A percentile compares a stretch with the other conserved stretches of the same genome.
phyloP scores from a whole-genome alignment of 2,797 vertebrate genomes.

The Fistularia tabacaria region DNA sequence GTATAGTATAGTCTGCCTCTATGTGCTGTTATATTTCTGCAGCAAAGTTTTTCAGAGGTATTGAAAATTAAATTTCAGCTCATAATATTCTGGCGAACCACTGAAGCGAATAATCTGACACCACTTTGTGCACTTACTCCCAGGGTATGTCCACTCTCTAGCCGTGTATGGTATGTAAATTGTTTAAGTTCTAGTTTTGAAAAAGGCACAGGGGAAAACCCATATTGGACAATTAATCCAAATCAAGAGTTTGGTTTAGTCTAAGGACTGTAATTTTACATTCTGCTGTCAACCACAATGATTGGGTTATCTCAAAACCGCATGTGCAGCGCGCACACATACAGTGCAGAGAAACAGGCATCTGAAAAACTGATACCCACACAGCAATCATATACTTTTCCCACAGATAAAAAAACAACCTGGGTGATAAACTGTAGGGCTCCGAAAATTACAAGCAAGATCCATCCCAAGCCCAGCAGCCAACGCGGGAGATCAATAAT shows the following conservation, averaged over 20 bases:
- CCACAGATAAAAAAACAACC: slow-evolving; percentile 39
- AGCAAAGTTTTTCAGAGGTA: too few species aligned
- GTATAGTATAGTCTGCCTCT: too few species aligned
- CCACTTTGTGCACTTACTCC: too few species aligned
- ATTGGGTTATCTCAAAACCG: slow-evolving; percentile 15
- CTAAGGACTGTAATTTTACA: slow-evolving; percentile 23
- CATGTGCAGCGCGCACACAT: neutral
- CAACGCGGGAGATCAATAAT: slow-evolving; percentile 66
- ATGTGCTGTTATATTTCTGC: too few species aligned
- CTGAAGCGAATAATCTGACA: too few species aligned
- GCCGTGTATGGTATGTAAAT: too few species aligned
- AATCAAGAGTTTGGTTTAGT: slow-evolving; percentile 34
- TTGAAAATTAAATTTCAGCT: too few species aligned
- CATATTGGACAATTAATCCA: slow-evolving; percentile 4
- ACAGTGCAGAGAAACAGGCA: slow-evolving; percentile 3
- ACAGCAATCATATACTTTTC: slow-evolving; percentile 21
- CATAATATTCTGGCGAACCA: too few species aligned
- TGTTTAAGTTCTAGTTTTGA: neutral
- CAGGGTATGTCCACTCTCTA: neutral
- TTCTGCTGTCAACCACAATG: slow-evolving; percentile 27
- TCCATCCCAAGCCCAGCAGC: slow-evolving; percentile 57
- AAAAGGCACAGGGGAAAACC: neutral
- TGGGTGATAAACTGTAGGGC: slow-evolving; percentile 62
- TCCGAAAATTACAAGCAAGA: slow-evolving; percentile 63
- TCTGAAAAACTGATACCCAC: slow-evolving; percentile 14